Conservation (phyloP, 2,113 vertebrate species). For the Hylia prasina region DNA sequence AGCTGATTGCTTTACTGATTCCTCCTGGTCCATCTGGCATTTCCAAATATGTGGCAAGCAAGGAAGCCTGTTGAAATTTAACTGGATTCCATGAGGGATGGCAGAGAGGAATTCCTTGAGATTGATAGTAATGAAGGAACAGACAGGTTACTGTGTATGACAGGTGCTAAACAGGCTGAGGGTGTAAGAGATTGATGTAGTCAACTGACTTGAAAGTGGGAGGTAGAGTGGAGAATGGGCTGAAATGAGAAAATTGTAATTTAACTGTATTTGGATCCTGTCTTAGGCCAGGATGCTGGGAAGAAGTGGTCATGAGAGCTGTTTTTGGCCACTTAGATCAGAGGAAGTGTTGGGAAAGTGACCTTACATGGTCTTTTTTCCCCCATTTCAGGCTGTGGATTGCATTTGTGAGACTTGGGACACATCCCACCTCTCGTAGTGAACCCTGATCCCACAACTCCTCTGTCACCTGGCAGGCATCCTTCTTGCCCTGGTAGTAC, state of each 20-base stretch:
- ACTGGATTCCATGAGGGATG: background rate
- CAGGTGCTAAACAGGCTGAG: background rate
- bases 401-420: background rate
- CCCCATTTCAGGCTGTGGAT: background rate
- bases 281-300: background rate
- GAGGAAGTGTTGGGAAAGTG: background rate
- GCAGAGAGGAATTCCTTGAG: background rate
- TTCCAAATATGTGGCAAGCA: background rate
- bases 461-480: constrained; percentile 86
- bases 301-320: background rate
- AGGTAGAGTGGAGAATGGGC: background rate
- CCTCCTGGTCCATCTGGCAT: background rate
- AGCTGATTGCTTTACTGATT: background rate
- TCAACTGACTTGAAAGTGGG: background rate
- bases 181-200: background rate
- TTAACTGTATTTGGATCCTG: background rate
- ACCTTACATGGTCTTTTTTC: background rate
- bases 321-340: background rate
- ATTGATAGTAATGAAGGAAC: background rate
- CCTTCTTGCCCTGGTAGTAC: constrained; percentile 83
- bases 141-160: background rate
- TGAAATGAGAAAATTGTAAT: background rate
- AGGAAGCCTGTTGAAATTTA: background rate
- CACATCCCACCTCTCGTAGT: background rate
- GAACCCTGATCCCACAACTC: background rate